Base-by-base conservation (phyloP, 2,888 invertebrate genomes). In the Ochropleura plecta region DNA sequence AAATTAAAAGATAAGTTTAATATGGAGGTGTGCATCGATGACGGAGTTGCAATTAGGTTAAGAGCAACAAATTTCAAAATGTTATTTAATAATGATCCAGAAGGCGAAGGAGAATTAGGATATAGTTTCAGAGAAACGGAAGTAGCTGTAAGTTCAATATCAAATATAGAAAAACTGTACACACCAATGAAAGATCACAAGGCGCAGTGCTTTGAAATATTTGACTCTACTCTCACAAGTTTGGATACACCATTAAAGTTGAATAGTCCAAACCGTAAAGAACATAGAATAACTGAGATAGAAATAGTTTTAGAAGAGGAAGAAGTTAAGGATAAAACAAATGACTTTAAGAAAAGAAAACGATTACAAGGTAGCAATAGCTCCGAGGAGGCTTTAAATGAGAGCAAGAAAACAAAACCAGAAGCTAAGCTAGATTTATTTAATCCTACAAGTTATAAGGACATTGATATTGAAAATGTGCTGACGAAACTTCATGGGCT, bases 391-490 rank as follows among this genome's bases (percentile, higher is more conserved):
- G 87, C 90, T 69, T 82, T 84, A 6, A 90, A 83, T 80, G 92
- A 92, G 48, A 90, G 67, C 70, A 96, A 95, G 82, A 95, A 91
- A 86, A 85, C 89, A 1, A 96, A 94, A 85, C 87, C 93, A 9
- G 94, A 95, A 68, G 83, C 94, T 7, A 91, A 93, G 71, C 93
- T 30, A 30, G 30, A 93, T 83, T 88, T 95, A 79, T 90, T 95
- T 20, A 91, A 92, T 84, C 91, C 95, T 9, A 91, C 94, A 59
- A 94, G 93, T 83, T 95, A 95, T 85, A 93, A 95, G 88, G 93
- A 96, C 87, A 94, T 96, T 70, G 96, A 96, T 89, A 96, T 96
- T 70, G 96, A 96, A 88, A 91, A 95, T 30, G 95, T 96, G 70
- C 88, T 96, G 55, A 94, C 91, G 87, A 95, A 96, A 86, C 88